Percentiles rank a stretch among this genome's conserved stretches.
These are phyloP conservation scores for Clupea harengus DNA, from an alignment of 2,113 vertebrate genomes.

Conservation along the genomic window DNA sequence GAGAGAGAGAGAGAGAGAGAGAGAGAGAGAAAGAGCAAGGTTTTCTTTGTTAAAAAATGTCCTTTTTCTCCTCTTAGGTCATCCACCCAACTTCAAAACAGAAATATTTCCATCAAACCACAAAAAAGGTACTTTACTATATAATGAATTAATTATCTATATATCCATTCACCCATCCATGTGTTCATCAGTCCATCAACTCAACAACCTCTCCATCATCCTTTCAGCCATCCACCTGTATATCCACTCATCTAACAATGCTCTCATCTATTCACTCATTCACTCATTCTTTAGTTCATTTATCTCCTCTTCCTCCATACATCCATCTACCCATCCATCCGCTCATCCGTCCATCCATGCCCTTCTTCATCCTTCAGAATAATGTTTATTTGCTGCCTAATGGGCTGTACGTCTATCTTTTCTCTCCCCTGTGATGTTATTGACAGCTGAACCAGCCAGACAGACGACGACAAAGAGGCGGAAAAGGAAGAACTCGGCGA, in stretches of 20 bases:
- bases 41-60: background rate
- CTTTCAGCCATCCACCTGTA: background rate
- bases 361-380: background rate
- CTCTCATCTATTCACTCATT: background rate
- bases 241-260: background rate
- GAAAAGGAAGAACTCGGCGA: constrained; percentile 98
- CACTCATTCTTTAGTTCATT: background rate
- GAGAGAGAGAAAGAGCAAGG: background rate
- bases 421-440: constrained; percentile 15
- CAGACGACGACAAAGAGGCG: constrained; percentile 94
- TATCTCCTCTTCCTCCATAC: background rate
- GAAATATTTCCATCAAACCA: constrained; percentile 47
- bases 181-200: background rate
- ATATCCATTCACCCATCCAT: background rate
- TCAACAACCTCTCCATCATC: background rate
- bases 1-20: background rate
- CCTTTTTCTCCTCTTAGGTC: constrained; percentile 37
- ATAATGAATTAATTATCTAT: background rate
- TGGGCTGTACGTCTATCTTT: background rate
- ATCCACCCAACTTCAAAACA: constrained; percentile 46
- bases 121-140: constrained; percentile 48
- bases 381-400: background rate
- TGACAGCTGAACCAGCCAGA: constrained; percentile 88
- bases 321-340: background rate
- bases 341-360: background rate